phyloP scores from a whole-genome alignment of 2,113 vertebrate genomes.

The Channa maculata region DNA sequence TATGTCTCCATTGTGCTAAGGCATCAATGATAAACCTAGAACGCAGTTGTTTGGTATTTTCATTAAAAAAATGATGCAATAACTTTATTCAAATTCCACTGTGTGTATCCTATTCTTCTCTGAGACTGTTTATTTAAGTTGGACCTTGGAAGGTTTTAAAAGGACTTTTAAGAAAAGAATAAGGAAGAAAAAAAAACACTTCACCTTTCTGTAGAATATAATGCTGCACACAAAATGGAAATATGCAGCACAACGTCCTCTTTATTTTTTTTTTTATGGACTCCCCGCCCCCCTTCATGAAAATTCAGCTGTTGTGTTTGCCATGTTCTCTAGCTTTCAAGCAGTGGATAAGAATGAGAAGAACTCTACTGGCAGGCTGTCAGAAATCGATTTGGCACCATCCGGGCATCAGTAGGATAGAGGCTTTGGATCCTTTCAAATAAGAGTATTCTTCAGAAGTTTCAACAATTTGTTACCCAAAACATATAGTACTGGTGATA shows the following conservation, averaged over 20 bases:
- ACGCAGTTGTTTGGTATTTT: background rate
- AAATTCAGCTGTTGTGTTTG: constrained; percentile 51
- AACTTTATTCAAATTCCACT: background rate
- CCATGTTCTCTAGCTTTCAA: constrained; percentile 49
- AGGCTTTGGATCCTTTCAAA: constrained; percentile 48
- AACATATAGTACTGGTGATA: background rate
- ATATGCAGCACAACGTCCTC: constrained; percentile 39
- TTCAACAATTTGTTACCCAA: constrained; percentile 7
- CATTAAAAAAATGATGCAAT: constrained; percentile 4
- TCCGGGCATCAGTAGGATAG: constrained; percentile 63
- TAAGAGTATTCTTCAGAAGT: constrained; percentile 26
- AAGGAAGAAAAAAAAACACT: background rate
- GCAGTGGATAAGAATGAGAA: constrained; percentile 59
- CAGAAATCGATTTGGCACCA: constrained; percentile 73
- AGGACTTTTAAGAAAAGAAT: background rate
- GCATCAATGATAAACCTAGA: background rate
- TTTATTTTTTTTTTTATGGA: constrained; percentile 14
- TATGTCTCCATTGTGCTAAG: background rate
- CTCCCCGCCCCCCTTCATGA: constrained; percentile 3
- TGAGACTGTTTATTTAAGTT: background rate
- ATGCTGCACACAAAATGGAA: constrained; percentile 18
- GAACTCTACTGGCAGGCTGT: constrained; percentile 63
- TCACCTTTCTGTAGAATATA: constrained; percentile 37
- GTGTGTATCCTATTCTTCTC: background rate
- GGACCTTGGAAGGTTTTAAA: constrained; percentile 8